These are phyloP conservation scores for Thelaira solivaga DNA, from an alignment of 2,888 invertebrate genomes.

Conservation along the genomic window DNA sequence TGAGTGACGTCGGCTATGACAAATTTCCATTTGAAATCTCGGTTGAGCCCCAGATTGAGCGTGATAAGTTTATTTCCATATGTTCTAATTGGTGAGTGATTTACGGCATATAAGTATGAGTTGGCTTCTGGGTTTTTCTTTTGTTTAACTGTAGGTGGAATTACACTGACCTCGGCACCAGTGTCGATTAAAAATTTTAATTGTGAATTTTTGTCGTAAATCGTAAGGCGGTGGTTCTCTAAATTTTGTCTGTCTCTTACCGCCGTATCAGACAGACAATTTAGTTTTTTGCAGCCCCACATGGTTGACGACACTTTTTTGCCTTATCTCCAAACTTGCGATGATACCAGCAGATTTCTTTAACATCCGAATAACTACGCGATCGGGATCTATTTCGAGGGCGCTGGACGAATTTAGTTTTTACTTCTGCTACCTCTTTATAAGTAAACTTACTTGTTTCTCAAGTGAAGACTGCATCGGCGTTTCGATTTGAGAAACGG, in stretches of 20 bases:
- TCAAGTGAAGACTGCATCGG: not conserved
- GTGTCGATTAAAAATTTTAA: constrained; percentile 56
- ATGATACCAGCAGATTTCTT: constrained; percentile 58
- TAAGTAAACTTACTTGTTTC: constrained; percentile 28
- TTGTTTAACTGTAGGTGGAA: constrained; percentile 38
- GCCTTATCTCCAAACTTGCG: constrained; percentile 49
- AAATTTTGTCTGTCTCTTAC: constrained; percentile 2
- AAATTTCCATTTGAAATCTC: constrained; percentile 63
- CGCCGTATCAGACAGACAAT: constrained; percentile 25
- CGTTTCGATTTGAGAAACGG: not conserved
- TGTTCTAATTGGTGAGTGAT: constrained; percentile 47
- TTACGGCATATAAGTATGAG: constrained; percentile 23
- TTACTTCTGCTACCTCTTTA: constrained; percentile 47
- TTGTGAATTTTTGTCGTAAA: constrained; percentile 13
- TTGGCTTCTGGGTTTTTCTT: not conserved
- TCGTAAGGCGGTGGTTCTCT: constrained; percentile 31
- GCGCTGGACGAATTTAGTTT: not conserved
- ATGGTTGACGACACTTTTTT: constrained; percentile 48
- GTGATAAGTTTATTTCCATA: constrained; percentile 49
- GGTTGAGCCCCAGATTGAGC: constrained; percentile 58
- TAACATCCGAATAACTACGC: not conserved
- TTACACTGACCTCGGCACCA: constrained; percentile 55
- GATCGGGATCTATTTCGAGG: constrained; percentile 7
- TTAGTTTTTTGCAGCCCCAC: constrained; percentile 35
- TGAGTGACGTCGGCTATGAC: constrained; percentile 62